A percentile compares a stretch with the other conserved stretches of the same genome.
Conservation (phyloP, 2,888 invertebrate species). For the Orthosia gracilis region DNA sequence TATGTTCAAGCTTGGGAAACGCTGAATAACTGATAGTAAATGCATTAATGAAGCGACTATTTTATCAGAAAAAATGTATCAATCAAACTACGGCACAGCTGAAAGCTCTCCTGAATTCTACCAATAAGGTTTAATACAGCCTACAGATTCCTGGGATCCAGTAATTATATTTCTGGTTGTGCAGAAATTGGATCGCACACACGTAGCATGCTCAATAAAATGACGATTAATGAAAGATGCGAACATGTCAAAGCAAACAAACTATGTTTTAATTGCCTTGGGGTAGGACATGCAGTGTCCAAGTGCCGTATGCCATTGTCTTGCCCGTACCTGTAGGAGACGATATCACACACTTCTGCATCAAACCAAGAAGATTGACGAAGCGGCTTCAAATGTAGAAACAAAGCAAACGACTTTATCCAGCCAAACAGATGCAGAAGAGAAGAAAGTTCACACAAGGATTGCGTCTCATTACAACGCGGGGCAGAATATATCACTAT, state of each 20-base stretch:
- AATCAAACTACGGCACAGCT: constrained; percentile 2
- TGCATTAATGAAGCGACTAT: constrained; percentile 16
- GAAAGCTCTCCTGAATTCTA: background rate
- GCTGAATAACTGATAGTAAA: constrained; percentile 24
- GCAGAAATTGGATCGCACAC: constrained; percentile 27
- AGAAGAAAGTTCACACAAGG: background rate
- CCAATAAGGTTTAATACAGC: constrained; percentile 9
- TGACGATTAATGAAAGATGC: background rate
- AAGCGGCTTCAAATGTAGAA: background rate
- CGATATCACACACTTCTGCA: constrained; percentile 12
- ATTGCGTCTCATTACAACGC: background rate
- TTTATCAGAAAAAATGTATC: constrained; percentile 9
- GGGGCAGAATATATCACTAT: background rate
- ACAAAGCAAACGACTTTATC: constrained; percentile 8
- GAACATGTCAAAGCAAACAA: constrained; percentile 17
- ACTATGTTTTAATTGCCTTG: constrained; percentile 14
- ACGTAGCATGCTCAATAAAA: background rate
- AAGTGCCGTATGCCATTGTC: background rate
- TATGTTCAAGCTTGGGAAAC: constrained; percentile 46
- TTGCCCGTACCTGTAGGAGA: background rate
- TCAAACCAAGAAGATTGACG: constrained; percentile 12
- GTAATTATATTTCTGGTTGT: constrained; percentile 30
- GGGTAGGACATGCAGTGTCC: background rate
- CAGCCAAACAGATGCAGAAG: background rate
- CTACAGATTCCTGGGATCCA: constrained; percentile 32